phyloP scores from a whole-genome alignment of 1,140 invertebrate species.

The Drosophila pandora region DNA sequence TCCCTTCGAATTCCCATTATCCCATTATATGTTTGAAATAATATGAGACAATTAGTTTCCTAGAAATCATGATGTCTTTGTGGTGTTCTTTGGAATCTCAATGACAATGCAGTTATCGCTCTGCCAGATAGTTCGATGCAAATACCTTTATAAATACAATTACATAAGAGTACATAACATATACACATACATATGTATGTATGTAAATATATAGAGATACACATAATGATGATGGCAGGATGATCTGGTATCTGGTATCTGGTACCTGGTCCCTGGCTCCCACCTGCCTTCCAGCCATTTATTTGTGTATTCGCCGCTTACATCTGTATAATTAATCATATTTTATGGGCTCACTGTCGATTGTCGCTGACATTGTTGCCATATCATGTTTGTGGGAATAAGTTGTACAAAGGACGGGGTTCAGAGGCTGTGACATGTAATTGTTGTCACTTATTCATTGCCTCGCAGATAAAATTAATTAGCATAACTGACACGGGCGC shows the following conservation, averaged over 20 bases:
- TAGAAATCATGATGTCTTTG: neutral
- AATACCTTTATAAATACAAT: neutral
- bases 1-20: no score
- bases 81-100: neutral
- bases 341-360: conserved; percentile 53
- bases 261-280: neutral
- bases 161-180: no score
- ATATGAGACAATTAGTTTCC: neutral
- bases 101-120: neutral
- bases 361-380: conserved; percentile 34
- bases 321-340: conserved; percentile 67
- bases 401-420: neutral
- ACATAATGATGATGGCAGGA: no score
- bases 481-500: conserved; percentile 24
- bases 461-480: conserved; percentile 44
- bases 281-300: conserved; percentile 8
- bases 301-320: conserved; percentile 17
- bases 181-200: no score
- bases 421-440: conserved; percentile 11
- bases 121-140: neutral
- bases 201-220: no score
- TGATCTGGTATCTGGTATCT: neutral
- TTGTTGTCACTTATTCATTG: conserved; percentile 46
- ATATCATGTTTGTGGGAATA: conserved; percentile 18
- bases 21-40: no score